Base-by-base conservation (phyloP, 1,140 invertebrate genomes). In the Rhynchophorus ferrugineus region DNA sequence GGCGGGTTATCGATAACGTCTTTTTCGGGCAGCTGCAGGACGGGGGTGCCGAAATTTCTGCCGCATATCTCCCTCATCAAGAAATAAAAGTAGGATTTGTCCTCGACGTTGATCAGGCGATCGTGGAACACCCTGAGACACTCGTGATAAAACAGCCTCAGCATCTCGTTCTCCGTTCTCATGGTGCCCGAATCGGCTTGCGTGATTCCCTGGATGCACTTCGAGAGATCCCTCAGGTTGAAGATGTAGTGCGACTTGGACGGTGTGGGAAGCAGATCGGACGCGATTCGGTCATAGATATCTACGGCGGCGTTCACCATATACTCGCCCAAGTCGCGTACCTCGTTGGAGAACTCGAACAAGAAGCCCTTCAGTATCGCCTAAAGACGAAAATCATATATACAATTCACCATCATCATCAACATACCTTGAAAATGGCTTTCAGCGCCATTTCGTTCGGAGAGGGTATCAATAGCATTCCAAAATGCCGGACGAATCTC, bases 161-260 rank as follows among this genome's bases (percentile, higher is more conserved):
- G 62, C 71, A 84, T 85, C 37, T 78, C 76, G 35, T 75, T 75
- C 11, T 80, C 75, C 8, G 79, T 74, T 49, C 83, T 77, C 62
- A 83, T 78, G 18, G 74, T 75, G 0, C 76, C 73, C 0, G 79
- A 72, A 74, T 85, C 75, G 54, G 82, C 78, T 74, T 90, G 79
- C 66, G 89, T 63, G 0, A 91, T 80, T 3, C 91, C 91, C 69
- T 93, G 89, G 58, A 95, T 80, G 36, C 90, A 91, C 67, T 93
- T 85, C n/a, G 89, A 89, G 22, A 95, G 77, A 71, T 91, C 87
- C 20, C 91, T 73, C 59, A 95, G 71, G 70, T 95, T 95, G 66
- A 95, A 95, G 9, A 94, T 80, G 58, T 95, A 95, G 68, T 96
- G 91, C 1, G 87, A 90, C 64, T 93, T 93, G 16, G 85, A 78